phyloP scores from a whole-genome alignment of 1,140 invertebrate species.

The Neodiprion virginianus region DNA sequence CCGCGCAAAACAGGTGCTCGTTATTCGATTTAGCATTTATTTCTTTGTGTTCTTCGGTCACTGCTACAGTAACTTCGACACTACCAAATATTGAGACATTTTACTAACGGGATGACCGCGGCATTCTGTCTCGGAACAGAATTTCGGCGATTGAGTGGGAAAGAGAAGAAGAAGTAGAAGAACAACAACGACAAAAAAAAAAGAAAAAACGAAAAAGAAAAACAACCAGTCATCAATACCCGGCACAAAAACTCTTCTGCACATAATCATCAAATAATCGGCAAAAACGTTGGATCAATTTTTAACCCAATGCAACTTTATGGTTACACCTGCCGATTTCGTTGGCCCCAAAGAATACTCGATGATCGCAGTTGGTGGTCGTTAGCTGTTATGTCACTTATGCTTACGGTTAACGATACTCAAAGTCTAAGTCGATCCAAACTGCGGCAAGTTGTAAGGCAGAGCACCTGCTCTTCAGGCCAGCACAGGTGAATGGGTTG shows the following conservation, averaged over 20 bases:
- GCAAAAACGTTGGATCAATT: too few relatives aligned
- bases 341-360: background rate
- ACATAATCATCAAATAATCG: too few relatives aligned
- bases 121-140: background rate
- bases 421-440: background rate
- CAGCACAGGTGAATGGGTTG: background rate
- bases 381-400: background rate
- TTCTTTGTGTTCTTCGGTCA: background rate
- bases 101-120: background rate
- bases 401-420: background rate
- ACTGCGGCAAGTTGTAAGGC: background rate
- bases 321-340: too few relatives aligned
- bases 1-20: background rate
- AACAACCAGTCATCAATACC: too few relatives aligned
- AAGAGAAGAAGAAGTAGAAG: background rate
- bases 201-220: too few relatives aligned
- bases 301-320: too few relatives aligned
- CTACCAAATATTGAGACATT: background rate
- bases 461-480: constrained; percentile 3
- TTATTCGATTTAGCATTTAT: constrained; percentile 6
- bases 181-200: background rate
- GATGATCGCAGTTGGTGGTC: background rate
- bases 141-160: background rate
- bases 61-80: background rate
- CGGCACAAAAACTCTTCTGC: too few relatives aligned